phyloP scores from a whole-genome alignment of 2,797 vertebrate genomes.

The Sarcoramphus papa region DNA sequence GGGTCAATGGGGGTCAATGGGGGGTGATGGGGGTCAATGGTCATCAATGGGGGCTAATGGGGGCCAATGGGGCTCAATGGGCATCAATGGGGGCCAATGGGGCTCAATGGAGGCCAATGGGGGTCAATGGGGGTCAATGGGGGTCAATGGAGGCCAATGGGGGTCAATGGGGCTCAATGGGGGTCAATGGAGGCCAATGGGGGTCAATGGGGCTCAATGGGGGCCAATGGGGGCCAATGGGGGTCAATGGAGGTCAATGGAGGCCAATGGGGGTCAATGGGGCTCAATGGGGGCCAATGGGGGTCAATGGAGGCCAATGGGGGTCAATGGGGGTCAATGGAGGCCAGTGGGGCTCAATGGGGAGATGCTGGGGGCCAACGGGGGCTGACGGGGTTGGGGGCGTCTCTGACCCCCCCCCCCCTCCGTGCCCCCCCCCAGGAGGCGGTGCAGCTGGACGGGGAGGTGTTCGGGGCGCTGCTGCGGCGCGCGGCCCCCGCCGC shows the following conservation, averaged over 20 bases:
- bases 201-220: too few species aligned
- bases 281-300: too few species aligned
- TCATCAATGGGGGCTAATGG: too few species aligned
- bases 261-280: too few species aligned
- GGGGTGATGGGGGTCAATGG: background rate
- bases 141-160: background rate
- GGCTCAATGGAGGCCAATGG: background rate
- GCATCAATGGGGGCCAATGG: background rate
- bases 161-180: background rate
- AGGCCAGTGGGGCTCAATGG: too few species aligned
- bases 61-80: background rate
- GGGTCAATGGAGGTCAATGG: background rate
- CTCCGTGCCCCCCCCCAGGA: slow-evolving; percentile 70
- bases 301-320: accelerated
- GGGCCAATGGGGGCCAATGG: too few species aligned
- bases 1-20: background rate
- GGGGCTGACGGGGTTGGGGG: too few species aligned
- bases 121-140: background rate
- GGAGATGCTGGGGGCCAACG: too few species aligned
- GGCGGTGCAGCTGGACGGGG: slow-evolving; percentile 90
- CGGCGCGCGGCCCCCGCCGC: slow-evolving; percentile 85
- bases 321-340: too few species aligned
- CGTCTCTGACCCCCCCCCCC: too few species aligned
- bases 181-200: too few species aligned
- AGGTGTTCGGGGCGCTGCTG: slow-evolving; percentile 88